phyloP scores from a whole-genome alignment of 2,797 vertebrate genomes.

The Neosilurus mollespiculum region DNA sequence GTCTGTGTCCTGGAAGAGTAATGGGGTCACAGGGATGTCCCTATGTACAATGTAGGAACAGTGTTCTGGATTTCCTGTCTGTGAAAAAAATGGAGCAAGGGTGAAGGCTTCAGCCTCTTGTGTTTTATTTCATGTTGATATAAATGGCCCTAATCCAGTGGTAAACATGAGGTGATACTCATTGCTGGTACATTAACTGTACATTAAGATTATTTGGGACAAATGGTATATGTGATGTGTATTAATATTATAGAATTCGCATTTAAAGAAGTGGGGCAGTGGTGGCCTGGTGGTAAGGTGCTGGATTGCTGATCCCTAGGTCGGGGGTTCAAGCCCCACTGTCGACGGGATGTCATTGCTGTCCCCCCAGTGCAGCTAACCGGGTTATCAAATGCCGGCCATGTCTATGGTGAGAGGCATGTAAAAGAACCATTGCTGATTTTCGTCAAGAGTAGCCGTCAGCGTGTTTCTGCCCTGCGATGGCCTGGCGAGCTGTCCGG shows the following conservation, averaged over 20 bases:
- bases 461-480: too few species aligned
- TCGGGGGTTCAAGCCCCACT: too few species aligned
- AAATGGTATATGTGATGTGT: not conserved
- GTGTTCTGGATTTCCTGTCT: slow-evolving; percentile 27
- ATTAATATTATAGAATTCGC: not conserved
- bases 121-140: not conserved
- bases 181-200: not conserved
- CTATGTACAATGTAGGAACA: slow-evolving; percentile 45
- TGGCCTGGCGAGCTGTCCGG: too few species aligned
- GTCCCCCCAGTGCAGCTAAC: too few species aligned
- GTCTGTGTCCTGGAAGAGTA: not conserved
- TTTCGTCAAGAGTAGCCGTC: too few species aligned
- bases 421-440: too few species aligned
- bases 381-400: too few species aligned
- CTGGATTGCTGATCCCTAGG: too few species aligned
- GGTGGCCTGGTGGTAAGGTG: too few species aligned
- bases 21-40: slow-evolving; percentile 26
- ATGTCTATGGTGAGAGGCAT: too few species aligned
- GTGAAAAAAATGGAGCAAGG: not conserved
- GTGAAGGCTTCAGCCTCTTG: not conserved
- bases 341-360: too few species aligned
- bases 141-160: not conserved
- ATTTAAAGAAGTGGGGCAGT: too few species aligned
- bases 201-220: not conserved
- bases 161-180: not conserved